Conservation (phyloP, 2,888 invertebrate genomes). For the Stratiomys singularior region DNA sequence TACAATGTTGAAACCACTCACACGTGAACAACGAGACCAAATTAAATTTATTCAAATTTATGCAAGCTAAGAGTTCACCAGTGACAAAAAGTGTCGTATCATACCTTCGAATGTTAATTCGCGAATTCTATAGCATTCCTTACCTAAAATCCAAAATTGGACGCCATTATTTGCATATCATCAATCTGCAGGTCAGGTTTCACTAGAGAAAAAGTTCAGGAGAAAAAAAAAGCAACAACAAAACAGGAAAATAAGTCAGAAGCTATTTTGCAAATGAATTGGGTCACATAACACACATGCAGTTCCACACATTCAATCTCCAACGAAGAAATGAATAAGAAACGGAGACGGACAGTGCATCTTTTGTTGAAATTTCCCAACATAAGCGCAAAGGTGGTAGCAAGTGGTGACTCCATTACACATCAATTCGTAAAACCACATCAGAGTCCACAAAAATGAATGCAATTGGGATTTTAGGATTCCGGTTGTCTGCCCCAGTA, state of each 20-base stretch:
- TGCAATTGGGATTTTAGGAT: not conserved
- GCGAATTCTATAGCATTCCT: too few relatives aligned
- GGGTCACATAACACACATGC: not conserved
- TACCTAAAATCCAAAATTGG: too few relatives aligned
- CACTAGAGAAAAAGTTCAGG: too few relatives aligned
- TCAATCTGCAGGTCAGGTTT: not conserved
- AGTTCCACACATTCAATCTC: too few relatives aligned
- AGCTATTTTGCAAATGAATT: not conserved
- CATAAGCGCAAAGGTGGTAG: not conserved
- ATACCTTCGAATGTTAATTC: too few relatives aligned
- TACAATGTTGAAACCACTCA: too few relatives aligned
- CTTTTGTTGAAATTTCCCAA: not conserved
- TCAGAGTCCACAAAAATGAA: not conserved
- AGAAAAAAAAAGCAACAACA: too few relatives aligned
- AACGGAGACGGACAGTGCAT: not conserved
- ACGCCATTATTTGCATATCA: not conserved
- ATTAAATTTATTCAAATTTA: too few relatives aligned
- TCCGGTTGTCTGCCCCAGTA: not conserved
- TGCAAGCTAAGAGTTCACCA: too few relatives aligned
- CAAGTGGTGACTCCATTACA: not conserved
- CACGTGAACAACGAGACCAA: too few relatives aligned
- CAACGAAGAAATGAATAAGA: too few relatives aligned
- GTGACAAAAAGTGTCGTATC: too few relatives aligned
- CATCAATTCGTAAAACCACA: not conserved
- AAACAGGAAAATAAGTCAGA: not conserved